A percentile compares a stretch with the other conserved stretches of the same genome.
Conservation (phyloP, 2,797 vertebrate genomes). For the Enteromius anoplus region DNA sequence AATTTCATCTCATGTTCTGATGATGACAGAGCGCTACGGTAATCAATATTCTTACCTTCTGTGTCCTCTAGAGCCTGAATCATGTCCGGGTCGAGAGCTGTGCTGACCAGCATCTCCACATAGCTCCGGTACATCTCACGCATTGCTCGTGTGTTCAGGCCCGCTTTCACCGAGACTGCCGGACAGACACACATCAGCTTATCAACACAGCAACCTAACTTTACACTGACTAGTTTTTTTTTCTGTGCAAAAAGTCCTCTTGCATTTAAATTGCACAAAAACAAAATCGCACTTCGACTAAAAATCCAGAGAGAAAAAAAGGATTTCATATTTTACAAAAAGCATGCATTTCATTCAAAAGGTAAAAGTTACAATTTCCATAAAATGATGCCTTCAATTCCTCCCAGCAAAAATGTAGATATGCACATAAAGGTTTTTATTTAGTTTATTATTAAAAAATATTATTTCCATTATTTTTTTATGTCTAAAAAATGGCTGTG, state of each 20-base stretch:
- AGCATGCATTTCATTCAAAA: background rate
- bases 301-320: background rate
- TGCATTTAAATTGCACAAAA: background rate
- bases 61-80: slow-evolving; percentile 94
- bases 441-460: background rate
- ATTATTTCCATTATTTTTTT: background rate
- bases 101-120: slow-evolving; percentile 94
- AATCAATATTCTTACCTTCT: slow-evolving; percentile 76
- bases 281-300: background rate
- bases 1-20: background rate
- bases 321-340: background rate
- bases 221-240: background rate
- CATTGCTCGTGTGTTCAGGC: slow-evolving; percentile 90
- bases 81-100: slow-evolving; percentile 92
- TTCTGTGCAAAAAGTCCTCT: background rate
- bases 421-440: background rate
- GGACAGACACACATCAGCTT: background rate
- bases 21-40: background rate
- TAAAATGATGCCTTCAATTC: background rate
- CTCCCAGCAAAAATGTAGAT: background rate
- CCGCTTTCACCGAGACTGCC: slow-evolving; percentile 77
- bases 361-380: background rate
- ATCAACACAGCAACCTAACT: background rate
- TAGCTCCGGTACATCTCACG: slow-evolving; percentile 96
- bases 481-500: background rate